A percentile compares a stretch with the other conserved stretches of the same genome.
Evolutionary conservation across 2,113 vertebrate genomes (phyloP).

Genomic region (Otus sunia): DNA sequence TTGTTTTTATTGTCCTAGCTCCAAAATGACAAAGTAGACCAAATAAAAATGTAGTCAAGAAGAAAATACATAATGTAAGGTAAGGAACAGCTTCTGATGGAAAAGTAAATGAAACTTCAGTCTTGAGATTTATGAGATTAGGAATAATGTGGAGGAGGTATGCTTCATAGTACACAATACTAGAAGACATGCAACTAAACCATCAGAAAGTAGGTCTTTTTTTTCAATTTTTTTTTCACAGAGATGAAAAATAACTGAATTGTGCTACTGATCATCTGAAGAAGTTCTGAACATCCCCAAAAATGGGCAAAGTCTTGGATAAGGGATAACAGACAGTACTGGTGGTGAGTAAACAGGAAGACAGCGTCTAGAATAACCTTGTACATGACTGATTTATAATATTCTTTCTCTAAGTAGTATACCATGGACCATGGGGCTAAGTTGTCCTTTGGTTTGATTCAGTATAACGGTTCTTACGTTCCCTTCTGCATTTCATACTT

Average conservation of each 20-base stretch:
- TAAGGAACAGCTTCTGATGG: neutral
- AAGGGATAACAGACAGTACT: neutral
- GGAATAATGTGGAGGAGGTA: neutral
- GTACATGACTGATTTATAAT: neutral
- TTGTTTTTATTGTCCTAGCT: neutral
- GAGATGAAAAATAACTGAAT: neutral
- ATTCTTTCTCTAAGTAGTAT: neutral
- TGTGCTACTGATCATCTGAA: neutral
- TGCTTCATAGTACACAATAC: neutral
- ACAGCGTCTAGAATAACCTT: neutral
- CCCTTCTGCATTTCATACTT: neutral
- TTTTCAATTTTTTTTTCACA: neutral
- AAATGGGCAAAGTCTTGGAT: neutral
- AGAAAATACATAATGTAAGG: neutral
- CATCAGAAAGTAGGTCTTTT: neutral
- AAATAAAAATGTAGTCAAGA: neutral
- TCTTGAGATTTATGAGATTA: neutral
- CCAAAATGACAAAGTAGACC: neutral
- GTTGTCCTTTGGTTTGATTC: neutral
- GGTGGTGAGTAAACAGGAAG: neutral
- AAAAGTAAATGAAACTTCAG: neutral
- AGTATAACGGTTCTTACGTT: accelerated
- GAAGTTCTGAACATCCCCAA: neutral
- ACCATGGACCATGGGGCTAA: too few relatives aligned
- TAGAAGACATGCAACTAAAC: neutral